These are phyloP conservation scores for Cephus cinctus DNA, from an alignment of 1,140 invertebrate species.

Conservation along the genomic window DNA sequence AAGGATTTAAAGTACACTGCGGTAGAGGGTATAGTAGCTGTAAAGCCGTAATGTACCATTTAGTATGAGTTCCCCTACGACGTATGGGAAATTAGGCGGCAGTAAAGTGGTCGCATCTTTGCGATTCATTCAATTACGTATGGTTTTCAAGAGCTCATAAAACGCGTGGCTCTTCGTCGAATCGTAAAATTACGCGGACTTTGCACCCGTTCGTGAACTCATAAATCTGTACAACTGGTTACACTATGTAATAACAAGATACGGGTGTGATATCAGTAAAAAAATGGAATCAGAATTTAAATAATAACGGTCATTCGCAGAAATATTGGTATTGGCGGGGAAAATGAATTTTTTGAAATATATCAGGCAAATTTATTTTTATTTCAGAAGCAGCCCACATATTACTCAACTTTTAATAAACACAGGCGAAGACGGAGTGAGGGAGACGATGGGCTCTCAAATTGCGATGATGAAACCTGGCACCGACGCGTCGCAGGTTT, in stretches of 20 bases:
- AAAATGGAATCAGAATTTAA: neutral
- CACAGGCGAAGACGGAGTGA: constrained; percentile 22
- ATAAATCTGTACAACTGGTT: too few species aligned
- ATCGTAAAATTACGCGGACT: too few species aligned
- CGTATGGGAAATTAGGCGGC: neutral
- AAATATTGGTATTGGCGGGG: too few species aligned
- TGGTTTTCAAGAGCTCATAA: constrained; percentile 5
- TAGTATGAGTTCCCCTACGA: neutral
- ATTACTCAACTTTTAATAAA: constrained; percentile 27
- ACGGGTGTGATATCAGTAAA: too few species aligned
- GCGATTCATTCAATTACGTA: constrained; percentile 15
- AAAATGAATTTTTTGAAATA: too few species aligned
- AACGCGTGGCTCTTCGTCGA: too few species aligned
- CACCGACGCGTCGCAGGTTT: constrained; percentile 49
- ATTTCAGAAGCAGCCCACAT: neutral
- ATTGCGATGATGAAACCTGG: constrained; percentile 55
- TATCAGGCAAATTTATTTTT: too few species aligned
- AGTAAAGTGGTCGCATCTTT: constrained; percentile 13
- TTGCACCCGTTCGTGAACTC: too few species aligned
- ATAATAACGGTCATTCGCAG: too few species aligned
- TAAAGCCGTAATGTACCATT: neutral
- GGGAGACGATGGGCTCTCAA: constrained; percentile 48
- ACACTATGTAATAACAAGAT: too few species aligned
- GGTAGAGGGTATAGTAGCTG: neutral
- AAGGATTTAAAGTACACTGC: neutral